These are phyloP conservation scores for Pseudochromis fuscus DNA, from an alignment of 2,797 vertebrate genomes.

Conservation along the genomic window DNA sequence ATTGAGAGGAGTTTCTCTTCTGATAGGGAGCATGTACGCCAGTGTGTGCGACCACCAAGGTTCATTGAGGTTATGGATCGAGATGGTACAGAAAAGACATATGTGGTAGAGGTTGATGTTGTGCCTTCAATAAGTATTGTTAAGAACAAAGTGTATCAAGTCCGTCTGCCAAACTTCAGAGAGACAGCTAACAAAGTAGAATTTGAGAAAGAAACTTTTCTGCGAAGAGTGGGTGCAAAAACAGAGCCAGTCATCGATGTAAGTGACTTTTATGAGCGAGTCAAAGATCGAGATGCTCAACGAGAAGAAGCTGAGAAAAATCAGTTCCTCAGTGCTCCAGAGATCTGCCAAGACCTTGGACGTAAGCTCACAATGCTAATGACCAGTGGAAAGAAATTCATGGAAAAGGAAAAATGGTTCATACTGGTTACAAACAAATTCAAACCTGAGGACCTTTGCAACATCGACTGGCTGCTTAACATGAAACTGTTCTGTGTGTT, in stretches of 20 bases:
- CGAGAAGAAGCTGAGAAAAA: conserved; percentile 84
- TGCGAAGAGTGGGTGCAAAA: conserved; percentile 85
- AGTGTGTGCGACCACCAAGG: conserved; percentile 86
- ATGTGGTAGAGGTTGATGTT: conserved; percentile 88
- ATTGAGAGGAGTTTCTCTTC: conserved; percentile 82
- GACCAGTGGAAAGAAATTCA: conserved; percentile 85
- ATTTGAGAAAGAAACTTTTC: conserved; percentile 72
- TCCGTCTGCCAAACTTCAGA: conserved; percentile 85
- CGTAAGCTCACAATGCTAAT: conserved; percentile 84
- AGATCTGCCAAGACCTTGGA: conserved; percentile 78
- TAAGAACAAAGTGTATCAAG: conserved; percentile 76
- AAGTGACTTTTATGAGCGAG: conserved; percentile 75
- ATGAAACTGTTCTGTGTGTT: conserved; percentile 89
- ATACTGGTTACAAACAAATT: conserved; percentile 88
- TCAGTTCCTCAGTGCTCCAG: conserved; percentile 38
- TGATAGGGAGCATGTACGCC: conserved; percentile 75
- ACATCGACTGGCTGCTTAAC: conserved; percentile 83
- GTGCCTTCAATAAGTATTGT: conserved; percentile 80
- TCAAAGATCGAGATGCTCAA: conserved; percentile 77
- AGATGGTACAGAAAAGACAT: conserved; percentile 76
- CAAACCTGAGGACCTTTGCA: conserved; percentile 74
- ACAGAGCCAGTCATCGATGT: conserved; percentile 78
- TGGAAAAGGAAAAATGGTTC: conserved; percentile 85
- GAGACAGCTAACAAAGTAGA: conserved; percentile 79
- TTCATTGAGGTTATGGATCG: conserved; percentile 87